Evolutionary conservation across 1,140 invertebrate species (phyloP).

Genomic region (Heliconius nattereri): DNA sequence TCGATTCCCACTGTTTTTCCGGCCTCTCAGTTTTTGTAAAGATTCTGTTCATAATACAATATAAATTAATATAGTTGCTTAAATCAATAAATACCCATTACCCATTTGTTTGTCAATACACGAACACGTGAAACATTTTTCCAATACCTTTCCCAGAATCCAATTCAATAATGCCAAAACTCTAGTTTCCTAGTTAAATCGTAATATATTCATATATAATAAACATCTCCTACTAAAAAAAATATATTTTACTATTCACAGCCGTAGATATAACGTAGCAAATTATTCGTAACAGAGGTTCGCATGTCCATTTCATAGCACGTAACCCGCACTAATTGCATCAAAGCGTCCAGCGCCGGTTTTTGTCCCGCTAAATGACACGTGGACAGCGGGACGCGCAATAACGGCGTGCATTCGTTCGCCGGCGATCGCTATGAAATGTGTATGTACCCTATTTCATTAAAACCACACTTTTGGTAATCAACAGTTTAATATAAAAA

Average conservation of each 20-base stretch:
- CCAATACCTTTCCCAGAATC: no score
- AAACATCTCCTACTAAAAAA: no score
- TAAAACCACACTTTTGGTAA: conserved; percentile 29
- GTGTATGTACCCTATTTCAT: conserved; percentile 19
- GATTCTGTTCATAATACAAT: no score
- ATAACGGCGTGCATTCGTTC: conserved; percentile 34
- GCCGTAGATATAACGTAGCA: not conserved
- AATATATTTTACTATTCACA: no score
- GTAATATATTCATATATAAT: no score
- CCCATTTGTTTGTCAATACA: no score
- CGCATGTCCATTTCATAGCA: conserved; percentile 27
- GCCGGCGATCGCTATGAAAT: conserved; percentile 24
- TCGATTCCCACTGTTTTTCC: not conserved
- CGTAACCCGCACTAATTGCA: conserved; percentile 37
- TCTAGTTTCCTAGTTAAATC: no score
- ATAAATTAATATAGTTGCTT: no score
- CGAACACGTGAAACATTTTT: no score
- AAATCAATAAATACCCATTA: no score
- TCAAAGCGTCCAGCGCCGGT: conserved; percentile 31
- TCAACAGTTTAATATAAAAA: conserved; percentile 13
- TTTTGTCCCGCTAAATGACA: conserved; percentile 37
- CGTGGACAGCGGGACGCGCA: conserved; percentile 24
- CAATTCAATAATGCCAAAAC: no score
- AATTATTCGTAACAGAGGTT: conserved; percentile 26
- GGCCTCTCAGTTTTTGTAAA: no score